Evolutionary conservation across 2,888 invertebrate species (phyloP), one percentile per base, ranked within the genome.

Genomic region (Tetranychus piercei): DNA sequence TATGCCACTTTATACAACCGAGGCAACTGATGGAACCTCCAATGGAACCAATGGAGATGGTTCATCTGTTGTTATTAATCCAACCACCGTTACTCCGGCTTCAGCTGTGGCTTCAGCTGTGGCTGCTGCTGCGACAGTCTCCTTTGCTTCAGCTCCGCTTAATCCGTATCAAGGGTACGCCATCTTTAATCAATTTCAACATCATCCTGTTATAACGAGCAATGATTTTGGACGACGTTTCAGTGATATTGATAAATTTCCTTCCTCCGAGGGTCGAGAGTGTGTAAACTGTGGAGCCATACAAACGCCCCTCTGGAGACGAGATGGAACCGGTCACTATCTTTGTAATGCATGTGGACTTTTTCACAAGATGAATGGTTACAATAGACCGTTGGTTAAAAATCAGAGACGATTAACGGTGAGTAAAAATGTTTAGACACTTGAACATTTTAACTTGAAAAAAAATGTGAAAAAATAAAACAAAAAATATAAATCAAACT

Each of bases 231-330:
- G 69, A 20, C 20, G 69, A 23, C 69, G 69, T 11, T 20, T n/a
- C 34, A 44, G 43, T 45, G 71, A 71, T 7, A 71, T 34, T 11
- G 44, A 71, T 23, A 23, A 23, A 20, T 71, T 71, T 45, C 15
- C 43, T 6, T 45, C 71, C 70, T 77, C 88, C 88, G 94, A 95
- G 87, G 94, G 94, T 79, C 88, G 95, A 79, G 94, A 95, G 84
- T 99, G 97, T 86, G 96, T 96, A 80, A 99, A 99, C 87, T 99
- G 97, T 85, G 97, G 96, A 77, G 95, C 96, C 77, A 94, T 94
- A 79, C 92, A 93, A 81, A 99, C 97, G 80, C 97, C 97, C 22
- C 87, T 99, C 77, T 99, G 97, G 97, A 87, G 97, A 82, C 87
- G 97, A 80, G 97, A 99, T 84, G 95, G 96, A 79, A 95, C 95